These are phyloP conservation scores for Polypedilum pembai DNA, from an alignment of 1,140 invertebrate species.

Conservation along the genomic window DNA sequence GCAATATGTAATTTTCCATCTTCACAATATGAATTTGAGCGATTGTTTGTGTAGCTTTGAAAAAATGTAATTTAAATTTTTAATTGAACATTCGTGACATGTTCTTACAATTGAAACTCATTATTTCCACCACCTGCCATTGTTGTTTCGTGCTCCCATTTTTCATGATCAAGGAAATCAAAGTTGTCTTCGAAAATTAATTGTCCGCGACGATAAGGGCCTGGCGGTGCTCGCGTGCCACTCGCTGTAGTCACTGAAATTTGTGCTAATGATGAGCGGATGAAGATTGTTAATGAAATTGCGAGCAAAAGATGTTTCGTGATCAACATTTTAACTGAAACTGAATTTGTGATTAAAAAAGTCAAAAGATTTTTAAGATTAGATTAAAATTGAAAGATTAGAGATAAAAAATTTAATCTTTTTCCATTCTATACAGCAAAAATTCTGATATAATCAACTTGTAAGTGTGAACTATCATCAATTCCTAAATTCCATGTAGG, in stretches of 20 bases:
- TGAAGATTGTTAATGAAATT: background rate
- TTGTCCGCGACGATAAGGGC: slow-evolving; percentile 45
- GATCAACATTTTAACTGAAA: too few species aligned
- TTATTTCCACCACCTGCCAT: slow-evolving; percentile 60
- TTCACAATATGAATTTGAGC: slow-evolving; percentile 52
- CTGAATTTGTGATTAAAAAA: too few species aligned
- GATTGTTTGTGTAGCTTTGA: slow-evolving; percentile 51
- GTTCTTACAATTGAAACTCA: slow-evolving; percentile 54
- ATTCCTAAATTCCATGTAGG: slow-evolving; percentile 45
- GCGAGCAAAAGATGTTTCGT: background rate
- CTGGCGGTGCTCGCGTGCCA: background rate
- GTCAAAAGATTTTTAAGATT: too few species aligned
- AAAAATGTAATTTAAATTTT: too few species aligned
- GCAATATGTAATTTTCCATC: slow-evolving; percentile 52
- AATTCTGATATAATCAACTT: slow-evolving; percentile 53
- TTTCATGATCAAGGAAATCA: slow-evolving; percentile 50
- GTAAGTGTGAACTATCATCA: slow-evolving; percentile 41
- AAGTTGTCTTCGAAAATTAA: slow-evolving; percentile 61
- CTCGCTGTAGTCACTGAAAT: background rate
- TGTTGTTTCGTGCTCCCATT: slow-evolving; percentile 61
- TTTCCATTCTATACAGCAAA: slow-evolving; percentile 45
- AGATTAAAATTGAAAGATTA: background rate
- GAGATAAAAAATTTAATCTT: background rate
- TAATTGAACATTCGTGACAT: too few species aligned
- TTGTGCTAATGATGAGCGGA: background rate